phyloP scores from a whole-genome alignment of 2,113 vertebrate genomes.

The Ceratotherium simum region DNA sequence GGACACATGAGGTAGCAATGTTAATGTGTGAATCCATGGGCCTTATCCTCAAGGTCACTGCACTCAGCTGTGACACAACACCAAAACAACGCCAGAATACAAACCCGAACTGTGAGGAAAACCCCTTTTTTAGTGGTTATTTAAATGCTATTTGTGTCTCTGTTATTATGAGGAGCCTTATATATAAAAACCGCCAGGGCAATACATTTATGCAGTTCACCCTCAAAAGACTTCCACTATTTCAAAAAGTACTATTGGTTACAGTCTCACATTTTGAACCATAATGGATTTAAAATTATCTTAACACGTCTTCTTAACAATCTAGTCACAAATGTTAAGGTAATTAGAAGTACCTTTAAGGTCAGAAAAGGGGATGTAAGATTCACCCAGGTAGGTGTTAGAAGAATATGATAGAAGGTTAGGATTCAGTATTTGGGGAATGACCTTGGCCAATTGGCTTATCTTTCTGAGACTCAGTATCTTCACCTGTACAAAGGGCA shows the following conservation, averaged over 20 bases:
- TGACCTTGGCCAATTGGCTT: background rate
- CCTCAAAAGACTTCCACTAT: background rate
- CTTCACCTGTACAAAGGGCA: background rate
- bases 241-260: background rate
- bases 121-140: background rate
- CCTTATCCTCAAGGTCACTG: background rate
- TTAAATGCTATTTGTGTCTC: background rate
- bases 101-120: background rate
- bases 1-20: background rate
- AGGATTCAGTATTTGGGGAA: background rate
- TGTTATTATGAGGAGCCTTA: background rate
- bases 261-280: background rate
- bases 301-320: background rate
- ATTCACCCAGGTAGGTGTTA: background rate
- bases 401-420: background rate
- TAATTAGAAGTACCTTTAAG: background rate
- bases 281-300: background rate
- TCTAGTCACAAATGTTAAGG: background rate
- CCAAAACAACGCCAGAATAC: background rate
- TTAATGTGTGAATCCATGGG: background rate
- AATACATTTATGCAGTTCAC: background rate
- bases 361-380: background rate
- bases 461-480: background rate
- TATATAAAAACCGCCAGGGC: background rate
- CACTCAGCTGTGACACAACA: rapidly evolving